Conservation (phyloP, 2,113 vertebrate genomes). For the Corythoichthys haematopterus region DNA sequence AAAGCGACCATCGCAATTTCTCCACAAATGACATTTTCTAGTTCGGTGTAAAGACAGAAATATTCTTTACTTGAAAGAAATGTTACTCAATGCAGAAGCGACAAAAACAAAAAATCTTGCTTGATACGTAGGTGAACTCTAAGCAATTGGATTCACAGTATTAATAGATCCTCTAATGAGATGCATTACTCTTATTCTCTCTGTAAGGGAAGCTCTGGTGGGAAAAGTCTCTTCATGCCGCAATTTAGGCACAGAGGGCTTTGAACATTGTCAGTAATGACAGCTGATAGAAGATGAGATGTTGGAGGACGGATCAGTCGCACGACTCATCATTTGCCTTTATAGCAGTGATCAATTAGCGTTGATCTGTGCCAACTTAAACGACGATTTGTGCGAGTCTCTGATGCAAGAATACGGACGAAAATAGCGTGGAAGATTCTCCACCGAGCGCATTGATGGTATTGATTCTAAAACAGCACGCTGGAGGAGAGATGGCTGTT, state of each 20-base stretch:
- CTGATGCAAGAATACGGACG: constrained; percentile 20
- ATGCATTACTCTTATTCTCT: constrained; percentile 49
- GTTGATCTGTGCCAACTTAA: constrained; percentile 31
- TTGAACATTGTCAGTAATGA: constrained; percentile 49
- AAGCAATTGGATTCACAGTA: constrained; percentile 26
- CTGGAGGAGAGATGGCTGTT: constrained; percentile 42
- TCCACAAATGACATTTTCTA: no score
- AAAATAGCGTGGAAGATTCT: constrained; percentile 12
- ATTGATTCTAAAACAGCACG: constrained; percentile 54
- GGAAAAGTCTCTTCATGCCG: constrained; percentile 52
- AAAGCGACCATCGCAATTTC: no score
- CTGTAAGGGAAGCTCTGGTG: constrained; percentile 38
- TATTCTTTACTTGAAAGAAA: no score
- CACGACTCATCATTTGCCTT: constrained; percentile 25
- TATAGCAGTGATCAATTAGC: constrained; percentile 13
- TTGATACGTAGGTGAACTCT: constrained; percentile 29
- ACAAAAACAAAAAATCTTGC: no score
- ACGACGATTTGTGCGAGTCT: constrained; percentile 7
- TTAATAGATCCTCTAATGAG: constrained; percentile 59
- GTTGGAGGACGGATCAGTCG: constrained; percentile 29
- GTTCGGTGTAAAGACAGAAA: no score
- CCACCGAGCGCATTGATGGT: constrained; percentile 43
- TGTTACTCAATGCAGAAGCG: no score
- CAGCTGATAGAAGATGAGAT: constrained; percentile 40
- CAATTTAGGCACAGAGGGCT: constrained; percentile 42